Evolutionary conservation across 1,140 invertebrate genomes (phyloP).

Genomic region (Camponotus pennsylvanicus): DNA sequence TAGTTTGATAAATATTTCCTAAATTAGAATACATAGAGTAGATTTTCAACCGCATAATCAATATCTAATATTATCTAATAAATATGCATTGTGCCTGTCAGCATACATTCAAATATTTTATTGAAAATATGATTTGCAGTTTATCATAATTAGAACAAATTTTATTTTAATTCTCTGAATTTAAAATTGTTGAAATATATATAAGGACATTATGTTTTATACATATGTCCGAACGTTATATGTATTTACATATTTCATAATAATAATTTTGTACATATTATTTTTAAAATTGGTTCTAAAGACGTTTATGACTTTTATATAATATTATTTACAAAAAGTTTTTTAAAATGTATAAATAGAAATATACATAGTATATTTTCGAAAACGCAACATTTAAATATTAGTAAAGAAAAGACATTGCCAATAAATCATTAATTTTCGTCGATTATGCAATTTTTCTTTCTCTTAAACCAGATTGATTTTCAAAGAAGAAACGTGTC

Average conservation of each 20-base stretch:
- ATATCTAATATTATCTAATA: not conserved
- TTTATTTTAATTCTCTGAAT: not conserved
- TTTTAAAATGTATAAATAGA: constrained; percentile 27
- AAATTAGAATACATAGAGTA: no score
- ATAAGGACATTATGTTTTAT: not conserved
- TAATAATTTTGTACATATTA: not conserved
- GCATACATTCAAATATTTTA: not conserved
- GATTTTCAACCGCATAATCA: no score
- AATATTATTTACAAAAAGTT: not conserved
- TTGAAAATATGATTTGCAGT: not conserved
- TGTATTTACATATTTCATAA: no score
- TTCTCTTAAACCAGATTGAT: constrained; percentile 17
- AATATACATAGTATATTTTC: not conserved
- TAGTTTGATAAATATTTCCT: no score
- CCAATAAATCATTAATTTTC: not conserved
- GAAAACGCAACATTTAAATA: not conserved
- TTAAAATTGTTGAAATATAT: not conserved
- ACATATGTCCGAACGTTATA: no score
- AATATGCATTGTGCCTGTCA: not conserved
- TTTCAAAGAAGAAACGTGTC: constrained; percentile 46
- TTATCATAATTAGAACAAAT: not conserved
- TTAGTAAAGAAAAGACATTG: not conserved
- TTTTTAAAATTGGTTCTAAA: not conserved
- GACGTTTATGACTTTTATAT: not conserved
- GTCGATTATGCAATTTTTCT: constrained; percentile 30